Base-by-base conservation (phyloP, 1,140 invertebrate species). In the Bombus superbus region DNA sequence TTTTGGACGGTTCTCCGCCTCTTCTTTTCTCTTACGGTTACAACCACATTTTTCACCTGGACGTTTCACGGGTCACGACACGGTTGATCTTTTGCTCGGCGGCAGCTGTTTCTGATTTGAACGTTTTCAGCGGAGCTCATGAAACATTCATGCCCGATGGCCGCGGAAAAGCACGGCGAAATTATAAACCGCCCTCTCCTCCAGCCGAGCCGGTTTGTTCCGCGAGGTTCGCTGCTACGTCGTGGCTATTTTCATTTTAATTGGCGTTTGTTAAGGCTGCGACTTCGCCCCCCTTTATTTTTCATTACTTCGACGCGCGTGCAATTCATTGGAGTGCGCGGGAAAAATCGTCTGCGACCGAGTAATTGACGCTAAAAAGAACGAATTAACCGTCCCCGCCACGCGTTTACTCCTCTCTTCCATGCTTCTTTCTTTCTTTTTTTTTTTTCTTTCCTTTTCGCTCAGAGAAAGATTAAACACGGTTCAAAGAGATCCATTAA, bases 191-290 rank as follows among this genome's bases (percentile, higher is more conserved):
- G 66, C 18, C 83, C 66, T 57, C 53, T 79, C 15, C 77, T 53
- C 73, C 40, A 59, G 44, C 81, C 6, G 47, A 5, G 25, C 32
- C 68, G 53, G 59, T 84, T 71, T 79, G 79, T 72, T 84, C 47
- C 76, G 75, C 75, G 38, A 35, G 42, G 47, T 28, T 64, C 38
- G 35, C 22, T 64, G n/a, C 35, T 38, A 3, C 35, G 25, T n/a
- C 76, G n/a, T 38, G 47, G 76, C 53, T 79, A 84, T 84, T 84
- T 84, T 84, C 83, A 79, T 79, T 79, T 84, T 84, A 84, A 84
- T 84, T 62, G 83, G 53, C 76, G 75, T 38, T 72, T 42, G 53
- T 72, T 71, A 53, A 22, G 32, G 25, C 71, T 44, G 9, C 9
- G 3, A 22, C 42, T n/a, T 35, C 13, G 25, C 10, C 42, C 25